Percentiles rank a stretch among this genome's conserved stretches.
These are phyloP conservation scores for Drosophila setosimentum DNA, from an alignment of 2,888 invertebrate genomes.

Conservation along the genomic window DNA sequence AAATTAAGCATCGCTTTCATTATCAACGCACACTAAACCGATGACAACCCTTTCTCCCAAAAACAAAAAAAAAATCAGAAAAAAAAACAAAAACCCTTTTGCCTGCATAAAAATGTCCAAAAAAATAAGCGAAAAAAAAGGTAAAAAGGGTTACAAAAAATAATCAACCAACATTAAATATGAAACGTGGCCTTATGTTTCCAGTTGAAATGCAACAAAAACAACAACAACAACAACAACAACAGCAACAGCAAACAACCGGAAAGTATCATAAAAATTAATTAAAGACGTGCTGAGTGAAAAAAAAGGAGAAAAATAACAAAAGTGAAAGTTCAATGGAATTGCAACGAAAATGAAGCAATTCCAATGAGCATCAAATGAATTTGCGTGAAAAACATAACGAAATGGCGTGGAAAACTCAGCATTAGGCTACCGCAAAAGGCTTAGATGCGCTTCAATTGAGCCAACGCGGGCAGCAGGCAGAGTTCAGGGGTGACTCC, in stretches of 20 bases:
- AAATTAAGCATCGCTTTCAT: conserved; percentile 37
- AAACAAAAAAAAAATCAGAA: not conserved
- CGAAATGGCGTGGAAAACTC: conserved; percentile 56
- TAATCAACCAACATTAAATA: conserved; percentile 22
- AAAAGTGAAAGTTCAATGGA: conserved; percentile 74
- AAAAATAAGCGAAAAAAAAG: conserved; percentile 39
- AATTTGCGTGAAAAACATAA: conserved; percentile 57
- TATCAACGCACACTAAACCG: conserved; percentile 22
- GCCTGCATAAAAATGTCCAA: conserved; percentile 54
- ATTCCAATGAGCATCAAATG: conserved; percentile 59
- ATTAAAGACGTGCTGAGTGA: conserved; percentile 59
- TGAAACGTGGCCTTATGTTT: conserved; percentile 28
- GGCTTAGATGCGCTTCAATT: conserved; percentile 63
- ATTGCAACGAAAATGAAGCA: conserved; percentile 63
- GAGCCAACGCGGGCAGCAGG: not conserved
- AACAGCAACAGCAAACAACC: not conserved
- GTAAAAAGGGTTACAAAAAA: conserved; percentile 52
- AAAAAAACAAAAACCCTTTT: conserved; percentile 48
- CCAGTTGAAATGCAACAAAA: conserved; percentile 8
- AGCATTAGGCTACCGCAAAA: conserved; percentile 42
- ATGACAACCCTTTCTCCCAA: conserved; percentile 34
- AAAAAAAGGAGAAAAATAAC: conserved; percentile 8
- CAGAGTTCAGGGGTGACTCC: conserved; percentile 23
- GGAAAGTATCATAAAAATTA: conserved; percentile 62
- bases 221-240: not conserved